Evolutionary conservation across 2,797 vertebrate species (phyloP).

Genomic region (Chelon labrosus): DNA sequence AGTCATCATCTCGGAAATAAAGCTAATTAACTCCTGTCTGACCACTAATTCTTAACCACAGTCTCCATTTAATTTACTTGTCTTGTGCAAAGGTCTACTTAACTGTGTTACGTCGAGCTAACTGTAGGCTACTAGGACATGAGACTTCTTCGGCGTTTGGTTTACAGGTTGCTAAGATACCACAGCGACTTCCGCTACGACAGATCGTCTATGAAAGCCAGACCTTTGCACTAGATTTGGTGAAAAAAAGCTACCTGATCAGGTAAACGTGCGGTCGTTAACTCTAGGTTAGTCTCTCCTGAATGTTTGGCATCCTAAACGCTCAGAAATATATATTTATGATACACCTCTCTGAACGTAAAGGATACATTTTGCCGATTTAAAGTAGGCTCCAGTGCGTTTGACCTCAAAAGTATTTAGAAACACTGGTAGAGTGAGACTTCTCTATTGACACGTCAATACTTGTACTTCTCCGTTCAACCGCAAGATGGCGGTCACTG

Average conservation of each 20-base stretch:
- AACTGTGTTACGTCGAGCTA: neutral
- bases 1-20: slow-evolving; percentile 40
- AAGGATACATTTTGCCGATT: neutral
- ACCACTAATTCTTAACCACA: neutral
- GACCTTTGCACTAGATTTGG: too few relatives aligned
- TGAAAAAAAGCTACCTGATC: neutral
- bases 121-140: neutral
- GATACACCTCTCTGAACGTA: accelerated
- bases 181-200: neutral
- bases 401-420: neutral
- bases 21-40: neutral
- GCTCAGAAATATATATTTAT: neutral
- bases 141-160: neutral
- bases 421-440: slow-evolving; percentile 19
- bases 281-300: neutral
- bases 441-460: accelerated
- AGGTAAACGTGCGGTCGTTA: neutral
- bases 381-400: neutral
- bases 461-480: neutral
- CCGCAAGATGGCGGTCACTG: slow-evolving; percentile 54
- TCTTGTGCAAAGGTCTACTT: neutral
- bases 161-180: slow-evolving; percentile 58
- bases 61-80: neutral
- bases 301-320: accelerated
- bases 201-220: slow-evolving; percentile 31